Evolutionary conservation across 2,888 invertebrate genomes (phyloP).

Genomic region (Acleris sparsana): DNA sequence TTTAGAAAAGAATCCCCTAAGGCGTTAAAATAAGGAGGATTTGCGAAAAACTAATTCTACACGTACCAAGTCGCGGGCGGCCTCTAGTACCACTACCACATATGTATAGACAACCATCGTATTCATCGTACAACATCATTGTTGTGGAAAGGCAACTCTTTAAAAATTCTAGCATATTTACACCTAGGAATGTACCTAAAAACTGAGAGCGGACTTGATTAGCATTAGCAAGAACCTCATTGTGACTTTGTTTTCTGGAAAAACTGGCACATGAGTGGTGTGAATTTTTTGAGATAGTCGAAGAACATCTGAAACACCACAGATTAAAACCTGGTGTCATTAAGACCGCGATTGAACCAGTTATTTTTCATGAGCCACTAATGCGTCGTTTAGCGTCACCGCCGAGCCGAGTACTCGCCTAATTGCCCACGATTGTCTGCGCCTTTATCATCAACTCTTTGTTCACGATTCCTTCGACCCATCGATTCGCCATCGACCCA

Average conservation of each 20-base stretch:
- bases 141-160: no score
- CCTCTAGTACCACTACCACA: no score
- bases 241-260: background rate
- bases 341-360: conserved; percentile 6
- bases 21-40: no score
- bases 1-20: no score
- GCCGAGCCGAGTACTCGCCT: conserved; percentile 66
- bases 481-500: conserved; percentile 40
- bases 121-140: no score
- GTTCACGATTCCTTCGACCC: conserved; percentile 47
- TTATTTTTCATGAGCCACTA: conserved; percentile 55
- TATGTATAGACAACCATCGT: no score
- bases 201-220: no score
- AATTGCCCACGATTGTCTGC: conserved; percentile 70
- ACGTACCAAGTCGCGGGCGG: no score
- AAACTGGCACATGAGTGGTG: background rate
- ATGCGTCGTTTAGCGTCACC: conserved; percentile 59
- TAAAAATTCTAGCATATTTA: no score
- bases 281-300: background rate
- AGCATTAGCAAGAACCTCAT: no score
- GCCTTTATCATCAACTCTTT: conserved; percentile 65
- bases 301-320: background rate
- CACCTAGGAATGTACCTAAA: no score
- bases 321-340: conserved; percentile 8
- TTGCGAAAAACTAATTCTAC: no score